Evolutionary conservation across 2,888 invertebrate species (phyloP), one percentile per base, ranked within the genome.

Genomic region (Scaptomyza reducta): DNA sequence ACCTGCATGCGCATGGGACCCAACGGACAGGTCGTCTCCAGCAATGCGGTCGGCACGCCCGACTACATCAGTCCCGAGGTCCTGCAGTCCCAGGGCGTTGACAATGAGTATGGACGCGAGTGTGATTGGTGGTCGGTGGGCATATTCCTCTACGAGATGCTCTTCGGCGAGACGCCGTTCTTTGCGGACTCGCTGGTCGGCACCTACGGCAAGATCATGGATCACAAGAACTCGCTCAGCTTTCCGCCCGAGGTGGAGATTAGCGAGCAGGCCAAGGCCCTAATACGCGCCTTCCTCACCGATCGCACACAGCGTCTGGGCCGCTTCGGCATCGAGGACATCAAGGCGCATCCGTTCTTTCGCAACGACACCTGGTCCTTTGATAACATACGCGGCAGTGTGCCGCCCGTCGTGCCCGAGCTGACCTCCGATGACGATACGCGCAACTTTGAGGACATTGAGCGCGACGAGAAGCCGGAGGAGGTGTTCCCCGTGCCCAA

Each of bases 121-220:
- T 99, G 98, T 93, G 99, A 99, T 92, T 99, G 98, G 98, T 99
- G 99, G 99, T 98, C 99, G 18, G 99, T 99, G 27, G 99, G 99
- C 58, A 98, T 99, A 85, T 98, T 99, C 92, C 94, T 99, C 3
- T 99, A 98, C 92, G 99, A 99, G 94, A 99, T 99, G 99, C 93
- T 99, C 56, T 96, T 98, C 64, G 98, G 98, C 7, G 99, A 99
- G 92, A 98, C 99, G 11, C 99, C 99, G 0, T 99, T 99, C 92
- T 99, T 98, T 92, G 99, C 99, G 3, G 99, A 99, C 91, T 98
- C 99, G 71, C 94, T 99, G 86, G 97, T 99, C 44, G 98, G 98
- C 59, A 99, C 99, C 2, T 99, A 99, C 91, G 97, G 98, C 70
- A 99, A 99, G 93, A 99, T 99, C 82, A 99, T 99, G 99, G 98